Evolutionary conservation across 1,140 invertebrate species (phyloP).

Genomic region (Scaptomyza montana): DNA sequence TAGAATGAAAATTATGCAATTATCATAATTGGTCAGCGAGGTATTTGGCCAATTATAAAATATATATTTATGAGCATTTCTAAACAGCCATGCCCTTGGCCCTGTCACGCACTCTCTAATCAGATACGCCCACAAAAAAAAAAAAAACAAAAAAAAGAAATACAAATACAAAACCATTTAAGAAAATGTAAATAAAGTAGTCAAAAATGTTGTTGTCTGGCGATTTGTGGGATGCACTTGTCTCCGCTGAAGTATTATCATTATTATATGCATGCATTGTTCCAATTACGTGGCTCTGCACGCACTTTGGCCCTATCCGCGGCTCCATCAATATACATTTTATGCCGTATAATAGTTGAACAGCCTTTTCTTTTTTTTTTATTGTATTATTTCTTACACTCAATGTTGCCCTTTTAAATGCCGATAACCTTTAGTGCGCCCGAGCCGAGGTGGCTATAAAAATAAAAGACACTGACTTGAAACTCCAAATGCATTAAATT

Average conservation of each 20-base stretch:
- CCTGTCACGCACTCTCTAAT: constrained; percentile 62
- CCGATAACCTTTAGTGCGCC: constrained; percentile 78
- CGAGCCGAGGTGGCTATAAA: constrained; percentile 63
- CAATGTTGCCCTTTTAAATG: constrained; percentile 70
- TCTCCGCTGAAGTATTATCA: constrained; percentile 52
- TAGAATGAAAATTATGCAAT: constrained; percentile 80
- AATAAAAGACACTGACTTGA: constrained; percentile 38
- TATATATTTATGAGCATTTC: constrained; percentile 62
- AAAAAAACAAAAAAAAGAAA: not conserved
- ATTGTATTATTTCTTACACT: constrained; percentile 28
- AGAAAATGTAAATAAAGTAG: constrained; percentile 43
- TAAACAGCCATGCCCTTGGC: constrained; percentile 18
- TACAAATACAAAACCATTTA: constrained; percentile 11
- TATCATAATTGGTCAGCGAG: constrained; percentile 75
- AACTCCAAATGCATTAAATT: constrained; percentile 77
- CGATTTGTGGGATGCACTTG: constrained; percentile 55
- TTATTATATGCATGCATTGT: constrained; percentile 71
- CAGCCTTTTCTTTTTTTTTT: constrained; percentile 40
- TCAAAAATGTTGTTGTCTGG: constrained; percentile 11
- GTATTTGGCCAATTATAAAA: constrained; percentile 79
- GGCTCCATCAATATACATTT: constrained; percentile 39
- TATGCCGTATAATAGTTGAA: constrained; percentile 72
- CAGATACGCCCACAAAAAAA: constrained; percentile 30
- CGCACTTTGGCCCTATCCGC: constrained; percentile 58
- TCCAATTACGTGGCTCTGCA: constrained; percentile 76